Evolutionary conservation across 2,888 invertebrate species (phyloP), one percentile per base, ranked within the genome.

Genomic region (Athalia circularis): DNA sequence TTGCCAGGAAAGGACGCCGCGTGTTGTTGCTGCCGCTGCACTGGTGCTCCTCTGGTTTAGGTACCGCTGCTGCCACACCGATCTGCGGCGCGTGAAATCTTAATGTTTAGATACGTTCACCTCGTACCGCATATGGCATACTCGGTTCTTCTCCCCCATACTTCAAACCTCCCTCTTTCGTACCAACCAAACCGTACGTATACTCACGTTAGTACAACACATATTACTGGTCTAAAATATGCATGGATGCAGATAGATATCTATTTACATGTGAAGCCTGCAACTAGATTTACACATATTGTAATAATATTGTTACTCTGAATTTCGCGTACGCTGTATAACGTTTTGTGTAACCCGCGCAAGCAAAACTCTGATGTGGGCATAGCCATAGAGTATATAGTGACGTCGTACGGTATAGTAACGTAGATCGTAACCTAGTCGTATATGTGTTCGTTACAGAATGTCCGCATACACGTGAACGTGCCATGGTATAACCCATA

Each of bases 51-150:
- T 43, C 8, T 43, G 64, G 11, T 11, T 50, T n/a, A 50, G 29
- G 48, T 13, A 29, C 29, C 2, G 2, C 29, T 29, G 62, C 64
- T 64, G 43, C n/a, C n/a, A 13, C 9, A 52, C 68, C 68, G 54
- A 68, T 68, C 7, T 52, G 47, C 57, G 47, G 3, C 13, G 59
- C 47, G 72, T 59, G 72, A 72, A 72, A 72, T 57, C 72, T 72
- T 59, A 72, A 57, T 72, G 72, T 72, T 59, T 59, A 47, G 57
- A 72, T 59, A 65, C 45, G 8, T 65, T 65, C 65, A 65, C 13
- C 48, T 68, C 43, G 52, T 54, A 54, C 43, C 68, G 15, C 68
- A 68, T 68, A 68, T 68, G 68, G 50, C 50, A 52, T 68, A 15
- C n/a, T 68, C 50, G 52, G 52, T 54, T 54, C 54, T 68, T 54